These are phyloP conservation scores for Dipodomys ordii DNA, from an alignment of 2,113 vertebrate genomes.

Conservation along the genomic window DNA sequence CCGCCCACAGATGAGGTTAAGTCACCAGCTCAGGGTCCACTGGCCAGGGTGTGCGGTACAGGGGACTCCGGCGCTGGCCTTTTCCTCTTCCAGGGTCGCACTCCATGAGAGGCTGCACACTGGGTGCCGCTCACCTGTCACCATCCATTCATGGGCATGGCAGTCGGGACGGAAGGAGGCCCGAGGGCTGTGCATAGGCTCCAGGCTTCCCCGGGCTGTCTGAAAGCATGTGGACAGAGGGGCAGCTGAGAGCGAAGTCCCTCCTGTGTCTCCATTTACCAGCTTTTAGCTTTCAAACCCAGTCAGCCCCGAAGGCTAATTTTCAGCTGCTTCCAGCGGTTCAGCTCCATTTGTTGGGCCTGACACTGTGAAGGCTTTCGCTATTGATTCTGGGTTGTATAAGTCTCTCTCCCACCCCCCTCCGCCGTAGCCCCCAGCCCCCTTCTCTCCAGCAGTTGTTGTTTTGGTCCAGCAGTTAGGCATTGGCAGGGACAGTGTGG, in stretches of 20 bases:
- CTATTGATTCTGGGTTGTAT: conserved; percentile 56
- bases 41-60: no score
- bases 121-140: no score
- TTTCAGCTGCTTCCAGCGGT: conserved; percentile 55
- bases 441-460: conserved; percentile 46
- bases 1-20: no score
- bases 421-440: not conserved
- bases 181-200: not conserved
- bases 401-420: not conserved
- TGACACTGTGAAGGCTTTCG: conserved; percentile 74
- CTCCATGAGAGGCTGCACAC: no score
- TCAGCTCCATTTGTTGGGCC: conserved; percentile 74
- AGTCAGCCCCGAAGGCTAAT: conserved; percentile 49
- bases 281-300: conserved; percentile 9
- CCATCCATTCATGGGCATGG: no score
- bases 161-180: no score
- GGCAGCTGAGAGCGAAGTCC: not conserved
- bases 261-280: not conserved
- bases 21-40: no score
- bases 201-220: not conserved
- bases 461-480: conserved; percentile 66
- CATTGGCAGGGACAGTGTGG: not conserved
- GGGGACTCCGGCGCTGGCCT: no score
- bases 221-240: not conserved
- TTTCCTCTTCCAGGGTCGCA: no score